These are phyloP conservation scores for Atta texana DNA, from an alignment of 1,140 invertebrate species.

Conservation along the genomic window DNA sequence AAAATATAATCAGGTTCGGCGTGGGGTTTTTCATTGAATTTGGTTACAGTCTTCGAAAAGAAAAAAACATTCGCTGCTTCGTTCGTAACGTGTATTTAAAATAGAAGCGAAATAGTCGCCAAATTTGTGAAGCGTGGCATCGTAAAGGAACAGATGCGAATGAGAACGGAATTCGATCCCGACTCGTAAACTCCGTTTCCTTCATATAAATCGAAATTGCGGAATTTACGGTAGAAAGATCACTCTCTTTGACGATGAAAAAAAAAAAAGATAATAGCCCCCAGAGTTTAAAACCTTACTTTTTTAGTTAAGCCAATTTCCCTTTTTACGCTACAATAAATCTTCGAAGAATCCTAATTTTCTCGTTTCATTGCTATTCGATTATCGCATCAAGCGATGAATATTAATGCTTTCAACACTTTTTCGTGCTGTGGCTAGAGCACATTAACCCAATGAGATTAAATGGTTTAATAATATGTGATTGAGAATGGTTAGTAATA, in stretches of 20 bases:
- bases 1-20: conserved; percentile 17
- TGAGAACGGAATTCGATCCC: conserved; percentile 48
- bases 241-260: conserved; percentile 15
- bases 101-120: conserved; percentile 16
- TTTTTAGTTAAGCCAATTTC: conserved; percentile 50
- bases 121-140: conserved; percentile 10
- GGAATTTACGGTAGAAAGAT: conserved; percentile 54
- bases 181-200: conserved; percentile 39
- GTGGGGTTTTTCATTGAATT: conserved; percentile 23
- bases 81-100: conserved; percentile 28
- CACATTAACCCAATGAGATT: neutral
- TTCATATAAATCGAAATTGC: conserved; percentile 63
- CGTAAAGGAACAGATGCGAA: conserved; percentile 55
- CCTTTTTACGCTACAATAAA: conserved; percentile 1
- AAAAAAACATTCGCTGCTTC: neutral
- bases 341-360: conserved; percentile 39
- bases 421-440: neutral
- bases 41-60: neutral
- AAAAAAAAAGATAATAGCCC: conserved; percentile 25
- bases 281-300: conserved; percentile 23
- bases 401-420: conserved; percentile 18
- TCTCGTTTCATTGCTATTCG: conserved; percentile 27
- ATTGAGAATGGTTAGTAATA: neutral
- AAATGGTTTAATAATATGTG: conserved; percentile 2
- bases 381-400: neutral